Evolutionary conservation across 2,888 invertebrate genomes (phyloP), one percentile per base, ranked within the genome.

Genomic region (Hypselothyrea guttata): DNA sequence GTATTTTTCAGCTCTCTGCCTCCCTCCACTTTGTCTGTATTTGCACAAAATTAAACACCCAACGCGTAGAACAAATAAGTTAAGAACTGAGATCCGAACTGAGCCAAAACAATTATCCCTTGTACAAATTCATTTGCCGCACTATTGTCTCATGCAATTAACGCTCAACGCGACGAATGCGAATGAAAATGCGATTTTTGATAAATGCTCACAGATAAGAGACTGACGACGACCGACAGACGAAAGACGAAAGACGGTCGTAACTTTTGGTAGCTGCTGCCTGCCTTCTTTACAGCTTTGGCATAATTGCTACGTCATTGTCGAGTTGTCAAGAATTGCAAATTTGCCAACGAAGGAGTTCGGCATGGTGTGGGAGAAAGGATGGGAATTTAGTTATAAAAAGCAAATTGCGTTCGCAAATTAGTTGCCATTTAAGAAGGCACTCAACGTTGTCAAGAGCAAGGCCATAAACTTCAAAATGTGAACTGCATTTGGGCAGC

Each of bases 31-130:
- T 15, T 15, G 11, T 16, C 7, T 38, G 38, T 38, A 81, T 79
- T 79, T 86, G 84, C 85, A 86, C 82, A 86, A 77, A 84, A 84
- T 79, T 79, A 84, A 86, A 79, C 84, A 79, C 84, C 79, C 74
- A 31, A 55, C 64, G 84, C 77, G 74, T 81, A 64, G 52, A 37
- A 54, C 59, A 78, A 77, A 78, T 65, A 73, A 79, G 68, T 57
- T 67, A 53, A 46, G 15, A 9, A 16, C 16, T 67, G 56, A 46
- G 15, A 9, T 38, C 16, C 18, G 33, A 31, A 57, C 72, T 64
- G 69, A 76, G 84, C 69, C 86, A 75, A 77, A 75, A 72, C 84
- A 86, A 78, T 86, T 78, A 86, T 78, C 81, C 77, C 76, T 78
- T 79, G 69, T 76, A 86, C 77, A 86, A 78, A 78, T 78, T 78